These are phyloP conservation scores for Cinclus mexicanus DNA, from an alignment of 2,113 vertebrate species.

Conservation along the genomic window DNA sequence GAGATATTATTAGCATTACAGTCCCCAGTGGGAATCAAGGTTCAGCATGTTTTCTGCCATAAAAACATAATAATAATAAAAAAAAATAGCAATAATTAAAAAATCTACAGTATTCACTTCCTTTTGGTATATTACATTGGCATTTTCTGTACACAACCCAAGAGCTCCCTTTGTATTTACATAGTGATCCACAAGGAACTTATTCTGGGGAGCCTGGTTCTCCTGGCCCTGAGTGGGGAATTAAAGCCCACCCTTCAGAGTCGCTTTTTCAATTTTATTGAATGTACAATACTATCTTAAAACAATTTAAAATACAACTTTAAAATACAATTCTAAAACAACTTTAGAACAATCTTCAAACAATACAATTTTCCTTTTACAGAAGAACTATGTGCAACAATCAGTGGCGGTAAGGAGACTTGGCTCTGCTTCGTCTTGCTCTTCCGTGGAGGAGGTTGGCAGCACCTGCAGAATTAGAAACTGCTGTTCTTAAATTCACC, in stretches of 20 bases:
- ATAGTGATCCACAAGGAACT: slow-evolving; percentile 63
- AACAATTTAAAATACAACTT: not conserved
- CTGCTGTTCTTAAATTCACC: slow-evolving; percentile 98
- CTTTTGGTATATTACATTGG: slow-evolving; percentile 78
- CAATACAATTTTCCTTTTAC: not conserved
- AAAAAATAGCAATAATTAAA: slow-evolving; percentile 81
- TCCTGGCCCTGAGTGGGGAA: slow-evolving; percentile 57
- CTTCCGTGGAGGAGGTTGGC: not conserved
- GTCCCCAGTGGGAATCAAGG: not conserved
- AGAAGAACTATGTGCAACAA: not conserved
- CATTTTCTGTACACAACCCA: slow-evolving; percentile 80
- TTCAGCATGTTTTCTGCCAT: not conserved
- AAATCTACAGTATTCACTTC: slow-evolving; percentile 80
- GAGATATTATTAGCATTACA: not conserved
- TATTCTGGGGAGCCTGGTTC: slow-evolving; percentile 5
- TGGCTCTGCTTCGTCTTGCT: not conserved
- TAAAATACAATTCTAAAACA: not conserved
- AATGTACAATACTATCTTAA: not conserved
- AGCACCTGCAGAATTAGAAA: slow-evolving; percentile 79
- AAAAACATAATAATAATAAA: slow-evolving; percentile 29
- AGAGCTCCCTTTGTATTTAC: slow-evolving; percentile 72
- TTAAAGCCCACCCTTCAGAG: slow-evolving; percentile 35
- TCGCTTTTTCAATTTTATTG: not conserved
- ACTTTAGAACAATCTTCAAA: not conserved
- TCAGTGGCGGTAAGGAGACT: not conserved